Evolutionary conservation across 1,140 invertebrate species (phyloP), one percentile per base, ranked within the genome.

Genomic region (Belonocnema kinseyi): DNA sequence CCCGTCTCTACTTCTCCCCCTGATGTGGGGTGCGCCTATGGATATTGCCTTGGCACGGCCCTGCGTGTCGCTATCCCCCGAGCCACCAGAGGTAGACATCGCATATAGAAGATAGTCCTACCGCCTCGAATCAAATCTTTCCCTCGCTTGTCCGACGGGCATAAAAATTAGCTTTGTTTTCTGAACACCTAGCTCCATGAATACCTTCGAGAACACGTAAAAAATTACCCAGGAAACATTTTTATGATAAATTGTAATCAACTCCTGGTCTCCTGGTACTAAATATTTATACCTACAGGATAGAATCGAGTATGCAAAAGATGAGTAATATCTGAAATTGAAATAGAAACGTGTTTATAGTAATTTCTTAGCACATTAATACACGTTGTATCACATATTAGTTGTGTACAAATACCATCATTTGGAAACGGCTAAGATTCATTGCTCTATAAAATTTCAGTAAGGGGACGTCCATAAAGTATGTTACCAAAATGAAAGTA

Each of bases 1-100:
- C 87, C 82, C 87, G 88, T 90, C 88, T 90, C 88, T 86, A 83
- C 84, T 86, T 88, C 85, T 89, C 88, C 87, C 88, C 87, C 88
- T 85, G 83, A 87, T 82, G 79, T 85, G 85, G 85, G 85, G 85
- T 88, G 85, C 86, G 88, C 83, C 87, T 88, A 85, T 88, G 86
- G 88, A 90, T 90, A 90, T 90, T 88, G 87, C 88, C 85, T 88
- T 87, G 86, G 85, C 87, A 78, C 76, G 80, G 80, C 82, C 82
- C 77, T 81, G 80, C 77, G 79, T 83, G 77, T 74, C 75, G 77
- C 80, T 80, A 84, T 82, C 80, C 84, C 84, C 82, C 81, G 76
- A 72, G 77, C 46, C 70, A 70, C 52, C 74, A 13, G 56, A 54
- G 73, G 76, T 74, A 46, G 72, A 73, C 71, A 74, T 74, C 54